Evolutionary conservation across 1,140 invertebrate species (phyloP).

Genomic region (Drosophila aff.): DNA sequence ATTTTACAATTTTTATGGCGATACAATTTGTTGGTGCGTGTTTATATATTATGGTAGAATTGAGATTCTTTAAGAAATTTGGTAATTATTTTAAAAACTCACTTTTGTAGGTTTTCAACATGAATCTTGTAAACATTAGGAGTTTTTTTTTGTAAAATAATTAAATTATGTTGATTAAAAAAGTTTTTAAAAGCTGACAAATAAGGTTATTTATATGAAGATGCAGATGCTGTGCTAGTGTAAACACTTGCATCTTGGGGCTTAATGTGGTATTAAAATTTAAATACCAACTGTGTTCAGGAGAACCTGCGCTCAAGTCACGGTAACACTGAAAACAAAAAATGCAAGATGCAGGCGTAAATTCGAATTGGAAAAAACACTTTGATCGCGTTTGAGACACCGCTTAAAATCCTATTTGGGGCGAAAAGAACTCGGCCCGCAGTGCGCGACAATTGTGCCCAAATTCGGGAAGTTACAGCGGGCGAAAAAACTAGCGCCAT

Average conservation of each 20-base stretch:
- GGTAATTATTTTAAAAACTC: too few species aligned
- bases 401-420: conserved; percentile 11
- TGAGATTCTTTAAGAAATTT: too few species aligned
- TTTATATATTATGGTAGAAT: too few species aligned
- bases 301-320: conserved; percentile 5
- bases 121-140: background rate
- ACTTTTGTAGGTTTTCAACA: background rate
- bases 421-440: background rate
- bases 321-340: conserved; percentile 55
- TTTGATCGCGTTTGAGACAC: conserved; percentile 27
- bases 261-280: background rate
- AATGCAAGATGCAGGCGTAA: conserved; percentile 71
- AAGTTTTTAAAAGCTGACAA: background rate
- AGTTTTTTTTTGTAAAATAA: too few species aligned
- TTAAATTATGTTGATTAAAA: background rate
- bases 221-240: background rate
- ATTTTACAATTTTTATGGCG: too few species aligned
- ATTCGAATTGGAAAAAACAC: conserved; percentile 44
- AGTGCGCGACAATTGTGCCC: conserved; percentile 5
- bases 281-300: background rate
- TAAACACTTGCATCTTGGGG: background rate
- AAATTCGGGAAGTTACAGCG: background rate
- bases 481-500: conserved; percentile 34
- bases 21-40: too few species aligned
- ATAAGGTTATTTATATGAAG: background rate